Evolutionary conservation across 2,888 invertebrate genomes (phyloP).

Genomic region (Drosophila mayaguana): DNA sequence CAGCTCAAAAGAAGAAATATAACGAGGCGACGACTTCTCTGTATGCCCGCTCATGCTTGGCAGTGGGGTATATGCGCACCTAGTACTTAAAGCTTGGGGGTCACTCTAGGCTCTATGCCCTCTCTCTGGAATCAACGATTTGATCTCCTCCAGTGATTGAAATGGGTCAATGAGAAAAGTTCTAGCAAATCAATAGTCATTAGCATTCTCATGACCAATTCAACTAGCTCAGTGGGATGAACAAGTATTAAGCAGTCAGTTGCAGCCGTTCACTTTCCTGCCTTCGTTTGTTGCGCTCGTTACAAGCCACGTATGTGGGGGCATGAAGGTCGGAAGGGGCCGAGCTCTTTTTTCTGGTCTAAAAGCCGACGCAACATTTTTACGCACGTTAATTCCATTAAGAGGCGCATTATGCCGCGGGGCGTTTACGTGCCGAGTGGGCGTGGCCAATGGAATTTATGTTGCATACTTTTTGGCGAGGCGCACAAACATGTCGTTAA

Average conservation of each 20-base stretch:
- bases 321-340: not conserved
- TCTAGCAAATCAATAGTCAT: not conserved
- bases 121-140: not conserved
- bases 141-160: not conserved
- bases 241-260: not conserved
- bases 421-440: constrained; percentile 44
- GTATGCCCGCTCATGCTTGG: not conserved
- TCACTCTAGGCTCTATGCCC: too few species aligned
- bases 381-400: constrained; percentile 69
- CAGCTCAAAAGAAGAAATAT: constrained; percentile 32
- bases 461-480: constrained; percentile 52
- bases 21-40: constrained; percentile 11
- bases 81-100: too few species aligned
- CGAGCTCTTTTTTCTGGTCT: constrained; percentile 6
- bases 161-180: not conserved
- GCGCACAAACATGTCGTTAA: constrained; percentile 17
- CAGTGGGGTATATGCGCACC: not conserved
- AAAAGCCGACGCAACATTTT: constrained; percentile 49
- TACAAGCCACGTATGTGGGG: constrained; percentile 16
- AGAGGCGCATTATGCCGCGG: constrained; percentile 57
- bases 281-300: not conserved
- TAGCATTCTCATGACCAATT: too few species aligned
- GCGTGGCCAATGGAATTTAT: constrained; percentile 58
- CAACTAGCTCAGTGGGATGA: not conserved
- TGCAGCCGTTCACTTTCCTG: not conserved